Base-by-base conservation (phyloP, 2,797 vertebrate species). In the Pachyuromys duprasi region DNA sequence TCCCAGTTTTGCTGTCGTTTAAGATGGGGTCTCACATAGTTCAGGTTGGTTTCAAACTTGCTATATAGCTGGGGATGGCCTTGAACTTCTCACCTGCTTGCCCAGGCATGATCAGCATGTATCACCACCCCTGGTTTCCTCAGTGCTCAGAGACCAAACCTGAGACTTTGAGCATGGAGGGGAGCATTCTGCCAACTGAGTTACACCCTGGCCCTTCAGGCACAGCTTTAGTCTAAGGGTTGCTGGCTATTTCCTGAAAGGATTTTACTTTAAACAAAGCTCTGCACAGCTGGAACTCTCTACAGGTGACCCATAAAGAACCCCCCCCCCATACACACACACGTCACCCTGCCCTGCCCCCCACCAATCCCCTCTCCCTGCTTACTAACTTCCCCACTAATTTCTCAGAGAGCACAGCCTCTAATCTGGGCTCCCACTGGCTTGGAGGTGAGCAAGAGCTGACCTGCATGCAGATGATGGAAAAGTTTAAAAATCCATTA, bases 401-500 rank as follows among this genome's bases (percentile, higher is more conserved):
- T 84, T 90, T 94, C 89, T 80, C 76, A 31, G 72, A 22, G 18
- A 94, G 42, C 53, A 72, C 49, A 49, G 49, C 76, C 86, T 80
- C 20, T 78, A 70, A 83, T 90, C 93, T n/a, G 74, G n/a, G 67
- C 15, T 22, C 42, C 88, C 0, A 4, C 67, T 57, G 95, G 80
- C 89, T 78, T 53, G 3, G 4, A 15, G 22, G 87, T 45, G 75
- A 91, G 78, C 60, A 31, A 78, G 86, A 93, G 90, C 94, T 26
- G 45, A 31, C 93, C 87, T 39, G 33, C 65, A 72, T 33, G 78
- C 91, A 90, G 88, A 96, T 57, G 90, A 93, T 81, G 88, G 94
- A 72, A 88, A 97, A 96, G 92, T 96, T 97, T 89, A 87, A 96
- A 97, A 96, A 14, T 63, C 90, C 93, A 95, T 95, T 95, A 95